These are phyloP conservation scores for Corythaeola cristata DNA, from an alignment of 2,113 vertebrate genomes.

Conservation along the genomic window DNA sequence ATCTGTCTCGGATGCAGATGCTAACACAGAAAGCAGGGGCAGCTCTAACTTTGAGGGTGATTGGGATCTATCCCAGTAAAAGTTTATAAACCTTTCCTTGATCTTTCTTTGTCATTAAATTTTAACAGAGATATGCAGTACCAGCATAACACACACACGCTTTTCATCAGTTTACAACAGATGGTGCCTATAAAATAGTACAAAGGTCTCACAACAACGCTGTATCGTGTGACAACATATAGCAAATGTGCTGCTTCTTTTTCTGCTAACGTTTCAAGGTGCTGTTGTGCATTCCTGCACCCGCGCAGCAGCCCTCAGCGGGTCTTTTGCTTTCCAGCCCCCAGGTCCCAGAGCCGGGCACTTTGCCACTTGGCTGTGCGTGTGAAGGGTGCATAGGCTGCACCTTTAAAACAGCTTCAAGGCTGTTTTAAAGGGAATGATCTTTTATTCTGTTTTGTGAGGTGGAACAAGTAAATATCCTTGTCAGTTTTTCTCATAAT, in stretches of 20 bases:
- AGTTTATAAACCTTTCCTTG: background rate
- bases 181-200: background rate
- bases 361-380: background rate
- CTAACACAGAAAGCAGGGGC: background rate
- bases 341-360: background rate
- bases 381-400: background rate
- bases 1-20: background rate
- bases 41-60: background rate
- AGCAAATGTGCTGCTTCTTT: background rate
- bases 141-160: too few species aligned
- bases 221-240: rapidly evolving
- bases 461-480: background rate
- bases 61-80: background rate
- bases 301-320: rapidly evolving
- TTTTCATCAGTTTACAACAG: background rate
- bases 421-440: background rate
- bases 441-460: background rate
- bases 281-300: background rate
- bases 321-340: background rate
- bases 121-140: background rate
- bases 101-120: background rate
- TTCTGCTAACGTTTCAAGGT: background rate
- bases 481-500: background rate
- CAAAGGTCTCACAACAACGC: background rate
- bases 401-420: background rate